Percentiles rank a stretch among this genome's conserved stretches.
Evolutionary conservation across 2,113 vertebrate genomes (phyloP).

Genomic region (Hystrix cristata): DNA sequence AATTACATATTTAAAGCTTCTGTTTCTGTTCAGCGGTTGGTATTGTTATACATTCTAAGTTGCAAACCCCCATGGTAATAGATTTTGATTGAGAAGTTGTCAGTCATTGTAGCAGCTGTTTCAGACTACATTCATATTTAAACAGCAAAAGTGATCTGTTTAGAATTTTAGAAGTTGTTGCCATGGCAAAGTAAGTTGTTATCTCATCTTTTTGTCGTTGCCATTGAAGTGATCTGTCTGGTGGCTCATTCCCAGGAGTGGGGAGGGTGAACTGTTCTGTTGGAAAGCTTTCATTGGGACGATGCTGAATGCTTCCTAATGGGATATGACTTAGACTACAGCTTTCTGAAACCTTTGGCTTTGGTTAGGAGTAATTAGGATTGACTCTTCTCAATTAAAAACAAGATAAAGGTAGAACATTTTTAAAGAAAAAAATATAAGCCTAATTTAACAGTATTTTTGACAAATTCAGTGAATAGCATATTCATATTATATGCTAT

Average conservation of each 20-base stretch:
- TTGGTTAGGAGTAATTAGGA: conserved; percentile 79
- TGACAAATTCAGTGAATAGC: conserved; percentile 19
- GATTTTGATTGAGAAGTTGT: conserved; percentile 80
- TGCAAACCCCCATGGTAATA: conserved; percentile 76
- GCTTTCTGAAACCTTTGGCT: conserved; percentile 69
- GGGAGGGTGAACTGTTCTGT: conserved; percentile 66
- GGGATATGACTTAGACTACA: conserved; percentile 64
- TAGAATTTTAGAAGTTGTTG: conserved; percentile 86
- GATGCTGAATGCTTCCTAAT: conserved; percentile 72
- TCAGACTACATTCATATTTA: conserved; percentile 83
- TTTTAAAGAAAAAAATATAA: conserved; percentile 65
- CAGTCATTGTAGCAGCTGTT: conserved; percentile 82
- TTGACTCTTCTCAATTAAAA: conserved; percentile 79
- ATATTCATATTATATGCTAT: conserved; percentile 17
- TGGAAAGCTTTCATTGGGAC: conserved; percentile 78
- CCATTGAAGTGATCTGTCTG: conserved; percentile 77
- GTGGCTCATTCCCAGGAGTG: conserved; percentile 67
- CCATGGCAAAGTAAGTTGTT: conserved; percentile 80
- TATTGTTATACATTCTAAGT: conserved; percentile 65
- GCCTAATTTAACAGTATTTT: conserved; percentile 53
- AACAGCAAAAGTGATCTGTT: conserved; percentile 82
- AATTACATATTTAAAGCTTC: conserved; percentile 35
- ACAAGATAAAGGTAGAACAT: conserved; percentile 69
- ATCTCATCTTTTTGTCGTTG: conserved; percentile 83
- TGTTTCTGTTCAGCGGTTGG: conserved; percentile 75